Conservation (phyloP, 2,113 vertebrate species). For the Megaceryle torquata region DNA sequence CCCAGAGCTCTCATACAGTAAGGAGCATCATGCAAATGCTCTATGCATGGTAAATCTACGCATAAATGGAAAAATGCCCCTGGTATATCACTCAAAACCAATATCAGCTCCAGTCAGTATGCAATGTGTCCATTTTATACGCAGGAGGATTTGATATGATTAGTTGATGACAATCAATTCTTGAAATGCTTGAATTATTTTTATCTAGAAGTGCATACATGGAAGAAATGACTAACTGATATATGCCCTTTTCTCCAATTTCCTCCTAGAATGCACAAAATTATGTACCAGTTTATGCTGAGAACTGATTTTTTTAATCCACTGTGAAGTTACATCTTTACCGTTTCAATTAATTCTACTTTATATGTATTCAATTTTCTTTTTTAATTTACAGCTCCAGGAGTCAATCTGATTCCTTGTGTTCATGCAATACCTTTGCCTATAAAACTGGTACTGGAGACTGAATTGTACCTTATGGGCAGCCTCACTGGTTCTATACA, state of each 20-base stretch:
- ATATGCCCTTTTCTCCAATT: not conserved
- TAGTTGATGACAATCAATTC: not conserved
- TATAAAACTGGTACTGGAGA: not conserved
- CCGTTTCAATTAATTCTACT: slow-evolving; percentile 3
- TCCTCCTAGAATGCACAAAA: not conserved
- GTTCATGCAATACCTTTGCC: not conserved
- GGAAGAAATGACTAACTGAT: not conserved
- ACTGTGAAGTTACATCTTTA: not conserved
- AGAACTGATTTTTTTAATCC: not conserved
- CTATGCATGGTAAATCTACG: not conserved
- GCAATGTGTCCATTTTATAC: not conserved
- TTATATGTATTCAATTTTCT: slow-evolving; percentile 5
- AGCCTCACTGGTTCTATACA: not conserved
- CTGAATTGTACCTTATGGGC: not conserved
- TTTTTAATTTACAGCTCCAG: slow-evolving; percentile 9
- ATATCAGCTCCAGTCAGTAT: not conserved
- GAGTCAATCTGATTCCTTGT: not conserved
- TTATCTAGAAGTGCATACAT: not conserved
- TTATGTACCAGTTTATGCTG: not conserved
- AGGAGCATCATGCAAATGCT: not conserved
- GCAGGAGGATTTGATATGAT: not conserved
- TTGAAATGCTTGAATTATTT: not conserved
- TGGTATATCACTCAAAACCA: not conserved
- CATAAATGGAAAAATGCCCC: not conserved
- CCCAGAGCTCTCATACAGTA: not conserved